phyloP scores from a whole-genome alignment of 2,797 vertebrate species.

The Gallinago nigripennis region DNA sequence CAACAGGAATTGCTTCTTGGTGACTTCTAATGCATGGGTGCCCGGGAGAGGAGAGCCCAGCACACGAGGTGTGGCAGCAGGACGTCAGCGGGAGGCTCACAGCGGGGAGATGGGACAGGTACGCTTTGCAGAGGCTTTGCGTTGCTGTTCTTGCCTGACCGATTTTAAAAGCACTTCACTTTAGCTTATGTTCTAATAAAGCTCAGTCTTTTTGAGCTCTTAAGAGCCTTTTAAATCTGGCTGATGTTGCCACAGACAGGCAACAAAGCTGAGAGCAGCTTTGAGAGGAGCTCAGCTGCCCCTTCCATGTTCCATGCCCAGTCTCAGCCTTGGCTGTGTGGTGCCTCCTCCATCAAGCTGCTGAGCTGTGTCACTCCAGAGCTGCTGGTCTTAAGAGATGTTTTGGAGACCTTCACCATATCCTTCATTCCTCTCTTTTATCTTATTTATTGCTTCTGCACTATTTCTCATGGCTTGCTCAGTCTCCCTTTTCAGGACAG shows the following conservation, averaged over 20 bases:
- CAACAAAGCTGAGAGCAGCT: background rate
- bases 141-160: background rate
- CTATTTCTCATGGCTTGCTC: background rate
- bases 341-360: background rate
- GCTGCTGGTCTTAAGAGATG: background rate
- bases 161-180: background rate
- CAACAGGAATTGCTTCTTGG: rapidly evolving
- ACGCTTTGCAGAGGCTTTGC: background rate
- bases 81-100: background rate
- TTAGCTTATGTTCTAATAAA: background rate
- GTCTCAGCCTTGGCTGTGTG: background rate
- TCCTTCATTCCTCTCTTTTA: background rate
- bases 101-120: background rate
- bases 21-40: background rate
- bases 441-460: background rate
- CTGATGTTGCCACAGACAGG: background rate
- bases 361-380: background rate
- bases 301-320: background rate
- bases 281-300: background rate
- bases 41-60: background rate
- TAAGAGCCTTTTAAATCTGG: background rate
- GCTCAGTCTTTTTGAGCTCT: background rate
- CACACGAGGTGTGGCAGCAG: rapidly evolving
- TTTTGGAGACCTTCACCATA: background rate
- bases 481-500: background rate